Conservation (phyloP, 2,888 invertebrate species). For the Stictocephala bisonia region DNA sequence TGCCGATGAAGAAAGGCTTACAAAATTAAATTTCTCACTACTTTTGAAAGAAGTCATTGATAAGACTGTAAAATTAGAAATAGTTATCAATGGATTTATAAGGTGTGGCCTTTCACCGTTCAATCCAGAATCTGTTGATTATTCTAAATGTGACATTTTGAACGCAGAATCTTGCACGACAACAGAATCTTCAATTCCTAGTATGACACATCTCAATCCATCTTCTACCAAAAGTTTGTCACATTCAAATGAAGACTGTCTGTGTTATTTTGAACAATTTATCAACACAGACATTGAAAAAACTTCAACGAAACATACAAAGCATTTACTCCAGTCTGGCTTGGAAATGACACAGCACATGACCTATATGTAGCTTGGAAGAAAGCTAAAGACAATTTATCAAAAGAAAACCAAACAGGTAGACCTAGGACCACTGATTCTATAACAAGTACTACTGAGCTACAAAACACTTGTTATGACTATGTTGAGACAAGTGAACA, state of each 20-base stretch:
- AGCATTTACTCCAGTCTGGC: constrained; percentile 8
- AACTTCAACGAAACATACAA: constrained; percentile 7
- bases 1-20: neutral
- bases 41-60: neutral
- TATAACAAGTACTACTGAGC: no score
- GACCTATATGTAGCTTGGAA: constrained; percentile 20
- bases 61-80: neutral
- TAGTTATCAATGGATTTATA: neutral
- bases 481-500: no score
- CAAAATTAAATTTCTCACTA: neutral
- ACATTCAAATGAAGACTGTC: constrained; percentile 20
- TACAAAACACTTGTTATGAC: no score
- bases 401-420: no score
- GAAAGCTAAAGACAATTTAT: neutral
- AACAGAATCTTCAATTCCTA: no score
- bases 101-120: constrained; percentile 5
- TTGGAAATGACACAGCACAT: neutral
- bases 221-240: no score
- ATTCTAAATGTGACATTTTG: neutral
- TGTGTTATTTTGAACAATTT: neutral
- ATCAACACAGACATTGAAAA: neutral
- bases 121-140: neutral
- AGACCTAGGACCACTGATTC: no score
- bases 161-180: no score
- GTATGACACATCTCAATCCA: no score